Base-by-base conservation (phyloP, 2,113 vertebrate genomes). In the Hoplias malabaricus region DNA sequence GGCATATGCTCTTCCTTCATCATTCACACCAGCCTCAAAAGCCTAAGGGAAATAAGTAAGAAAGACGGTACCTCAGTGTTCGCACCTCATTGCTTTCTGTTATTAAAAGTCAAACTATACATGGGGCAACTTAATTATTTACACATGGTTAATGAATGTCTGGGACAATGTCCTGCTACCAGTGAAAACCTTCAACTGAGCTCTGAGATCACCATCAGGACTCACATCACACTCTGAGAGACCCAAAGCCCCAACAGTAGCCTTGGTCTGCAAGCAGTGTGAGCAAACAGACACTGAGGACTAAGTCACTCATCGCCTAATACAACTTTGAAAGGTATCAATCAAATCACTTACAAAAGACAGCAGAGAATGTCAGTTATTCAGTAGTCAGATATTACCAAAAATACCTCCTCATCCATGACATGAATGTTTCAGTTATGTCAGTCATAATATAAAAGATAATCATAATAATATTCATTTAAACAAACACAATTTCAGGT, bases 121-220 rank as follows among this genome's bases (percentile, higher is more conserved):
- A n/a, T n/a, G n/a, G n/a, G n/a, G n/a, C n/a, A n/a, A n/a, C 1
- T 93, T 88, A 0, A 89, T 91, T 48, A 91, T 90, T 16, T 92
- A 91, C 0, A 94, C 69, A 21, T 93, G 88, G 84, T 93, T 94
- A 36, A 94, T 93, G 84, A 92, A 94, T 78, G 93, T 93, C 82
- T 94, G 93, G 16, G 93, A 92, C 34, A 93, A 89, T 0, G 91
- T 83, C 83, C 74, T 86, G 62, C 84, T 83, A 25, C 91, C 92
- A 0, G 92, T 90, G 56, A 92, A 86, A 63, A 89, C 82, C 81
- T 89, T 89, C 80, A 94, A 76, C 13, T 53, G 79, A 16, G 54
- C 69, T 69, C 83, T 80, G 2, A 93, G 79, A 73, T 86, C 87
- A 0, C 84, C 82, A 79, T 93, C 87, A 8, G 69, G 78, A 13